Evolutionary conservation across 2,797 vertebrate species (phyloP).

Genomic region (Rhinogobio ventralis): DNA sequence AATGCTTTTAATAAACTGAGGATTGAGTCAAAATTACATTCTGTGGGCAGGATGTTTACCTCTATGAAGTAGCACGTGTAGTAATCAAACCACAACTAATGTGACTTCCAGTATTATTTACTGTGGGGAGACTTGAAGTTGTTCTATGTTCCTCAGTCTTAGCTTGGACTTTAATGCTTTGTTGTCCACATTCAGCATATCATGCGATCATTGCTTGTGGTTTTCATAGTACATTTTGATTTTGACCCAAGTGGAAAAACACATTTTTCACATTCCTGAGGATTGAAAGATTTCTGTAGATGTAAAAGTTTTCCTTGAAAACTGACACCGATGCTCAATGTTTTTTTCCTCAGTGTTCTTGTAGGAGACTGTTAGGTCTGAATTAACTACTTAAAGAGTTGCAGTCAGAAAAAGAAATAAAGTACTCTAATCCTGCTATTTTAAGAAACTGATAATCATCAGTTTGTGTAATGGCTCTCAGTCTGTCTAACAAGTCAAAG

Average conservation of each 20-base stretch:
- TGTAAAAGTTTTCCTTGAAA: slow-evolving; percentile 1
- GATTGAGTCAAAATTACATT: background rate
- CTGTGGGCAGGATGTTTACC: slow-evolving; percentile 16
- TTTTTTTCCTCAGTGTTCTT: background rate
- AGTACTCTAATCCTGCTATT: slow-evolving; percentile 48
- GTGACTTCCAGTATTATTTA: background rate
- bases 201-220: background rate
- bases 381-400: background rate
- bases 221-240: slow-evolving; percentile 11
- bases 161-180: background rate
- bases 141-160: slow-evolving; percentile 1
- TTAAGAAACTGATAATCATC: slow-evolving; percentile 54
- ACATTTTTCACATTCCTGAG: slow-evolving; percentile 23
- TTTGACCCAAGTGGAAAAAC: slow-evolving; percentile 19
- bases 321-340: background rate
- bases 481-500: slow-evolving; percentile 24
- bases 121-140: background rate
- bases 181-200: background rate
- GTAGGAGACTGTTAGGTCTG: background rate
- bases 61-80: background rate
- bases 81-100: background rate
- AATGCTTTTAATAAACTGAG: background rate
- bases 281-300: background rate
- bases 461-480: slow-evolving; percentile 54
- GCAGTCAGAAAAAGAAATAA: slow-evolving; percentile 39